Percentiles rank a stretch among this genome's conserved stretches.
Conservation (phyloP, 2,113 vertebrate species). For the Erinaceus europaeus region DNA sequence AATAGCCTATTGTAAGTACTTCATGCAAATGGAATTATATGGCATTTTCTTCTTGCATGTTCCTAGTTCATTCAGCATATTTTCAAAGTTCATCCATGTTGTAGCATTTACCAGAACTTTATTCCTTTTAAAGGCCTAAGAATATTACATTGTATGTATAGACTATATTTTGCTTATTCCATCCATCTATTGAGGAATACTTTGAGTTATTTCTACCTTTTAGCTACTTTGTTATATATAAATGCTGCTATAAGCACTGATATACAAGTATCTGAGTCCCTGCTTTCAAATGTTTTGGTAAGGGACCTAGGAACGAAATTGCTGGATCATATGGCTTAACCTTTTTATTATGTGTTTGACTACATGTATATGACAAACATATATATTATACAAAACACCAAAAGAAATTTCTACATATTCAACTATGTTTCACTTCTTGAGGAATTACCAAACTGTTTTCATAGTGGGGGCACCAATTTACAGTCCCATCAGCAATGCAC, state of each 20-base stretch:
- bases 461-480: neutral
- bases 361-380: too few species aligned
- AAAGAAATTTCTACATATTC: neutral
- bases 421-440: neutral
- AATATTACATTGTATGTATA: neutral
- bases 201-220: neutral
- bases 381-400: neutral
- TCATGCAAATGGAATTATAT: neutral
- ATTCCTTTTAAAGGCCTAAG: neutral
- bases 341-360: neutral
- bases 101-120: neutral
- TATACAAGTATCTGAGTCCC: neutral
- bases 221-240: neutral
- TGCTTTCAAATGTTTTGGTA: neutral
- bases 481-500: neutral
- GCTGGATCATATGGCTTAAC: neutral
- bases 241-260: neutral
- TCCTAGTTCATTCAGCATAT: neutral
- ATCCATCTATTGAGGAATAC: neutral
- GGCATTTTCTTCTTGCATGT: too few species aligned
- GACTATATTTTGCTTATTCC: neutral
- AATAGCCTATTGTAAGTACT: neutral
- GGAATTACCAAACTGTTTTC: neutral
- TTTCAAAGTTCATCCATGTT: constrained; percentile 13
- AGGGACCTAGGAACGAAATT: neutral